These are phyloP conservation scores for Scaptomyza reducta DNA, from an alignment of 2,888 invertebrate species.

Conservation along the genomic window DNA sequence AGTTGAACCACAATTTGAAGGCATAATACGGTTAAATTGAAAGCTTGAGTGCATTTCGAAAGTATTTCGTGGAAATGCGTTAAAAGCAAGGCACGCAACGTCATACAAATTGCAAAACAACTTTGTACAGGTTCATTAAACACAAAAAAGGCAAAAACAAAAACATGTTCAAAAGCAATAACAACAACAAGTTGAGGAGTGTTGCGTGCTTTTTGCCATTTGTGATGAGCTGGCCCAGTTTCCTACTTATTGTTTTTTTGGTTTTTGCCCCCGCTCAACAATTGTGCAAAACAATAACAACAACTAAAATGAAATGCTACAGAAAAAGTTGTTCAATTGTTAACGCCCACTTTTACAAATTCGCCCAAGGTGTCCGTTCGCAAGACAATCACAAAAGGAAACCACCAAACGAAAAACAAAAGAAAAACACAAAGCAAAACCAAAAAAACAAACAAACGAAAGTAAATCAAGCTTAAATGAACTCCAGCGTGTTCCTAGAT, in stretches of 20 bases:
- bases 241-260: neutral
- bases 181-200: neutral
- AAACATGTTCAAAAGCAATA: slow-evolving; percentile 3
- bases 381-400: slow-evolving; percentile 36
- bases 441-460: neutral
- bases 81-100: slow-evolving; percentile 45
- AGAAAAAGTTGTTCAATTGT: slow-evolving; percentile 50
- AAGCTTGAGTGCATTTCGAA: slow-evolving; percentile 67
- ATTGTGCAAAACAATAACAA: slow-evolving; percentile 40
- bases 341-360: slow-evolving; percentile 44
- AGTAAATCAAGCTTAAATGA: slow-evolving; percentile 12
- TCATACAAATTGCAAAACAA: slow-evolving; percentile 71
- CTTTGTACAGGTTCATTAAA: slow-evolving; percentile 61
- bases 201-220: slow-evolving; percentile 70
- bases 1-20: slow-evolving; percentile 23
- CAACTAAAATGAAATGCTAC: slow-evolving; percentile 14
- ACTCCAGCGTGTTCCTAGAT: slow-evolving; percentile 4
- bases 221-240: slow-evolving; percentile 67
- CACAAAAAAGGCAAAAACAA: too few relatives aligned
- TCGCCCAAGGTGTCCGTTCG: slow-evolving; percentile 47
- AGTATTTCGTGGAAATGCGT: slow-evolving; percentile 35
- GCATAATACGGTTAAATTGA: slow-evolving; percentile 27
- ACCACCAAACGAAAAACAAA: slow-evolving; percentile 17
- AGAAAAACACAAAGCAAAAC: neutral
- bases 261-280: slow-evolving; percentile 43